Evolutionary conservation across 2,888 invertebrate species (phyloP), one percentile per base, ranked within the genome.

Genomic region (Pseudanteris insignis): DNA sequence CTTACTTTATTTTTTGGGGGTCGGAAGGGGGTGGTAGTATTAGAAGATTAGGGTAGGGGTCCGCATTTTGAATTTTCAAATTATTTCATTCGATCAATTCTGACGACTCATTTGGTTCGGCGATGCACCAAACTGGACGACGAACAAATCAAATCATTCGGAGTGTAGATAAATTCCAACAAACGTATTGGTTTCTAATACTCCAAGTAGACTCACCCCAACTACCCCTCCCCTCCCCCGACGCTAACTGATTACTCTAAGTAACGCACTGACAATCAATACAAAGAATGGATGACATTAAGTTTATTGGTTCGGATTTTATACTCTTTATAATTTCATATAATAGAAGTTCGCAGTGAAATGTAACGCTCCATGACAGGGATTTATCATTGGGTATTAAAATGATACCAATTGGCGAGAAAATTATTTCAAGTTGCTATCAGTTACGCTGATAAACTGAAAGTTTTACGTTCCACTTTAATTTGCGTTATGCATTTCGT

Each of bases 231-330:
- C n/a, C n/a, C n/a, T n/a, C 53, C n/a, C 30, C 13, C 36, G 24
- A 12, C 13, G 38, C 4, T n/a, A 40, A 33, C 48, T 48, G 38
- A 48, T 48, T 48, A 48, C 38, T 48, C 32, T 15, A 26, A 48
- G 48, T 48, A 48, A 48, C 25, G 26, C 48, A 32, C 38, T 48
- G 40, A 48, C 48, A 48, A 48, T 48, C 40, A 26, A 32, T 48
- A 29, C 6, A 14, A n/a, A 1, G 12, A 32, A 25, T 11, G 25
- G 38, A 48, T 48, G 12, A 12, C 4, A 29, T 30, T 33, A 12
- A 24, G 29, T 47, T 37, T 18, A 47, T 47, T 37, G 25, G 28
- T 21, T 34, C 29, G 11, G 18, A n/a, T 26, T 37, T 5, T 37
- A 24, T 34, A 11, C 6, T 26, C 26, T 2, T n/a, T 26, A n/a